Evolutionary conservation across 23 tunicate species (phyloP).

Genomic region (Oikopleura vanhoeffeni): DNA sequence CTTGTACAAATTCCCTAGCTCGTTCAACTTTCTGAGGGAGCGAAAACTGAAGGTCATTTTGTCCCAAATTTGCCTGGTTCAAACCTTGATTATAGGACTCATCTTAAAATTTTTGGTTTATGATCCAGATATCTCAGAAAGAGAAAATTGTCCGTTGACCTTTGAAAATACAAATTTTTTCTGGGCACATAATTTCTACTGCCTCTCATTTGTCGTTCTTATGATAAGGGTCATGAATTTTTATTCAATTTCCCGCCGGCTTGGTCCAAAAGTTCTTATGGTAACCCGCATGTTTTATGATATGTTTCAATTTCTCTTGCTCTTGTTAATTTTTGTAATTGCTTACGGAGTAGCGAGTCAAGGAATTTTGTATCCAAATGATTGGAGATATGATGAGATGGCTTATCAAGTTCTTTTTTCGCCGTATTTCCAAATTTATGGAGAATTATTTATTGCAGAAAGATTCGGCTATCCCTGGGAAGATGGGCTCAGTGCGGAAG

Average conservation of each 20-base stretch:
- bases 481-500: too few species aligned
- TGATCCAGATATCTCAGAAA: too few species aligned
- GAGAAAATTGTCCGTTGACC: neutral
- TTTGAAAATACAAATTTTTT: neutral
- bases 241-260: neutral
- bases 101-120: too few species aligned
- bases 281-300: neutral
- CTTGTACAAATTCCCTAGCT: too few species aligned
- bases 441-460: neutral
- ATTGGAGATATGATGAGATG: neutral
- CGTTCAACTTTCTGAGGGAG: too few species aligned
- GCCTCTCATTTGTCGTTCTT: neutral
- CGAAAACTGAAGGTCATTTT: too few species aligned
- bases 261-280: neutral
- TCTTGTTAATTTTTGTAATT: neutral
- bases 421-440: neutral
- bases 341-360: neutral
- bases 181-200: neutral
- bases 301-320: neutral
- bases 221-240: neutral
- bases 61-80: too few species aligned
- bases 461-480: neutral
- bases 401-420: neutral
- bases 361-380: neutral
- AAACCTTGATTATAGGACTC: too few species aligned